Conservation (phyloP, 2,113 vertebrate genomes). For the Fulmarus glacialis region DNA sequence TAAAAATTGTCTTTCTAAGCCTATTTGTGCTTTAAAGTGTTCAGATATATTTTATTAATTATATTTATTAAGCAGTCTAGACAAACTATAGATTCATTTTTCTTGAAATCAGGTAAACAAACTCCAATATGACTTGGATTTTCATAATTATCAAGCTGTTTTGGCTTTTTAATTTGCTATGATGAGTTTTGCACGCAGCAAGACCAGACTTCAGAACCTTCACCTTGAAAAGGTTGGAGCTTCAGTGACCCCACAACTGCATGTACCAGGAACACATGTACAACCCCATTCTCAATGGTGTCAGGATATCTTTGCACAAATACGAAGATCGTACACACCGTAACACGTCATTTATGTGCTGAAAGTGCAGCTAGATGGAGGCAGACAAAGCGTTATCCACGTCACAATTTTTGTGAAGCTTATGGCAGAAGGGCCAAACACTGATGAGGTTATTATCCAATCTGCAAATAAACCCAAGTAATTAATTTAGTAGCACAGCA, state of each 20-base stretch:
- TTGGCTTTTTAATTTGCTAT: not conserved
- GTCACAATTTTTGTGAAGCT: not conserved
- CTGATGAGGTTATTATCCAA: not conserved
- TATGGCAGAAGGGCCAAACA: not conserved
- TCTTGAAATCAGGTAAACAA: not conserved
- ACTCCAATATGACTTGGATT: not conserved
- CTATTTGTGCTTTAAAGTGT: not conserved
- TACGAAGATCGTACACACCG: not conserved
- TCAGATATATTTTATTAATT: not conserved
- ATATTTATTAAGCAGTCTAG: not conserved
- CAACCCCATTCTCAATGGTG: not conserved
- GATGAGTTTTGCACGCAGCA: not conserved
- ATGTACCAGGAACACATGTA: rapidly evolving
- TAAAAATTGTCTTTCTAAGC: not conserved
- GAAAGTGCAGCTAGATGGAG: not conserved
- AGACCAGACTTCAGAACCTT: not conserved
- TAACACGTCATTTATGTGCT: not conserved
- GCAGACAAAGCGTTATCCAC: not conserved
- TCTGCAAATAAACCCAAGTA: not conserved
- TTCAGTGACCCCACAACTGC: not conserved
- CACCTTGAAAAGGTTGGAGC: not conserved
- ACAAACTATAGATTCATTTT: not conserved
- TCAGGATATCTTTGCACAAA: rapidly evolving
- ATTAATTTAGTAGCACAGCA: not conserved
- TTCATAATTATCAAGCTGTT: not conserved